Evolutionary conservation across 2,113 vertebrate genomes (phyloP), one percentile per base, ranked within the genome.

Genomic region (Thunnus maccoyii): DNA sequence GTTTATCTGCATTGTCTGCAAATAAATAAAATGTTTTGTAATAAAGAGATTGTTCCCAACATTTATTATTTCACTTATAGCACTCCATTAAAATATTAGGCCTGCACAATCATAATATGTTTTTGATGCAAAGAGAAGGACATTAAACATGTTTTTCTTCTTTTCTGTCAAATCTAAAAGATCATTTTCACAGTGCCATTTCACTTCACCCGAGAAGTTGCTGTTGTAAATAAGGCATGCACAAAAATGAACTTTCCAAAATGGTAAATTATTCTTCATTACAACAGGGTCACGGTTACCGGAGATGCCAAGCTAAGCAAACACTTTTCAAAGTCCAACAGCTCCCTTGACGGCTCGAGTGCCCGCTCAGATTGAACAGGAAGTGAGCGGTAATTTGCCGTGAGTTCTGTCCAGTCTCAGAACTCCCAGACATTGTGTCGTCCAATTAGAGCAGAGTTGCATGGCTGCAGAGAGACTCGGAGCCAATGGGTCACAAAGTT

Each of bases 391-490:
- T 94, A 93, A 94, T 94, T 94, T 93, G 90, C 92, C 84, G 76
- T 90, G 92, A 91, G 92, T 82, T 92, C 91, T 94, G 94, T 91
- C 89, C 88, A 92, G 89, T 88, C 88, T 94, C 91, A 92, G 82
- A 87, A 76, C 86, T 88, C 88, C 85, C 89, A 94, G 93, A 94
- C 91, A 68, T 82, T 85, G 83, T 85, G 90, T 90, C 84, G 88
- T 94, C 86, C 90, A 90, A 93, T 94, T 92, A 93, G 78, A 89
- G 86, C 14, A 1, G 57, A 88, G 89, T 87, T 82, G 68, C 85
- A 82, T 88, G 72, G 73, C 86, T 72, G 66, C 81, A 66, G 78
- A 90, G 80, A 83, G 66, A 17, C 69, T 65, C 46, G 54, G 83
- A 88, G 82, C 81, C 89, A 74, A 64, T 51, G 61, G 91, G 91